phyloP scores from a whole-genome alignment of 2,113 vertebrate species.

The Empidonax alnorum region DNA sequence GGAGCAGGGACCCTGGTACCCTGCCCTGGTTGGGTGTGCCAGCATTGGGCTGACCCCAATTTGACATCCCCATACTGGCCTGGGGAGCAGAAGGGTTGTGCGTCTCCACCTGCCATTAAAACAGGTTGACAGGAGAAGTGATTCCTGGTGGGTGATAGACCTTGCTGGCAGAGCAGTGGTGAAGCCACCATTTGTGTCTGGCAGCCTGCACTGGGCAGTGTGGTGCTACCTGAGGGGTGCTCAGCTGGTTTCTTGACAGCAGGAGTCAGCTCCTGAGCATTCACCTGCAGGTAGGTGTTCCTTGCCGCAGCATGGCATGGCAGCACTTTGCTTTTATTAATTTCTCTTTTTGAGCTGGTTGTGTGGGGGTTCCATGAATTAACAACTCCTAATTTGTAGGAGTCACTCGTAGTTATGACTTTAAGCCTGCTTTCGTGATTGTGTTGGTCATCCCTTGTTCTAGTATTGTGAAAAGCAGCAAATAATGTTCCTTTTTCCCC shows the following conservation, averaged over 20 bases:
- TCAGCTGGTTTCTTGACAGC: background rate
- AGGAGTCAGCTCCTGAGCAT: background rate
- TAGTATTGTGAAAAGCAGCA: background rate
- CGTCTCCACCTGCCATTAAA: background rate
- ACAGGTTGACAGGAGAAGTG: background rate
- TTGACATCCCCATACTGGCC: rapidly evolving
- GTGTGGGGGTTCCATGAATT: background rate
- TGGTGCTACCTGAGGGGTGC: background rate
- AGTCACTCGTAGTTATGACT: background rate
- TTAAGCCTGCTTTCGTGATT: background rate
- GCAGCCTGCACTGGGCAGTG: background rate
- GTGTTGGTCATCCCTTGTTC: background rate
- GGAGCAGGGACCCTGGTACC: background rate
- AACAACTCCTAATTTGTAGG: background rate
- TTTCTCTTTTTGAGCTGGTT: background rate
- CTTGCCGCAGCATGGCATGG: rapidly evolving
- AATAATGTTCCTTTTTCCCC: background rate
- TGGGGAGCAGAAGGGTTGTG: background rate
- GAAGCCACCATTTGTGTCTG: rapidly evolving
- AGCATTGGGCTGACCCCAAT: background rate
- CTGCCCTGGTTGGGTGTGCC: background rate
- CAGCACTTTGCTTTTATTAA: background rate
- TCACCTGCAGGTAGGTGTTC: background rate
- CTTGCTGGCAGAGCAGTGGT: background rate
- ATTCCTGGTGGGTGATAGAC: background rate